Base-by-base conservation (phyloP, 2,888 invertebrate species). In the Flabesymbios commensalis region DNA sequence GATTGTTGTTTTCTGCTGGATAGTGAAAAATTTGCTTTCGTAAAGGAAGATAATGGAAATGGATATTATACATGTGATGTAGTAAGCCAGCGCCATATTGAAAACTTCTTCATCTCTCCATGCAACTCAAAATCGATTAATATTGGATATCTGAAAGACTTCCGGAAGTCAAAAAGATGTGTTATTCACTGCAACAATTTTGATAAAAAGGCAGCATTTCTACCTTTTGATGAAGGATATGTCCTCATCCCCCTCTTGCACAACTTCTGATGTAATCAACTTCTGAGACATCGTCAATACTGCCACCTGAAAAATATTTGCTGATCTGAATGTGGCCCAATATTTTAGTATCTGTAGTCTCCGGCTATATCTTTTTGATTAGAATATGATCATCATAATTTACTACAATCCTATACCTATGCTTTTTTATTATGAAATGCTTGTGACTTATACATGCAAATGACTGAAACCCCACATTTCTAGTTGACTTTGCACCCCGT, bases 111-210 rank as follows among this genome's bases (percentile, higher is more conserved):
- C 33, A 33, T 17, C 2, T 17, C 5, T 29, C 57, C 47, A 17
- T 45, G 57, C 24, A 24, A 45, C n/a, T 57, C 57, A 4, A n/a
- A 57, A 17, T 32, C 47, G 14, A 7, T 57, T 3, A 47, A 57
- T 10, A 70, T 71, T 36, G 70, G 68, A 29, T 57, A 63, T n/a
- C 7, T 28, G 24, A 32, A 67, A 17, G 17, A 58, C 3, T n/a
- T 3, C 14, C 31, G 63, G 17, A 45, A 49, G 22, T 45, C 4
- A 29, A 61, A 29, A 19, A 45, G 45, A 45, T 19, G 24, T 19
- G 45, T 45, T 7, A 45, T 7, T 7, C 22, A 24, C 14, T 10
- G 45, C 45, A 7, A 22, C 10, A 22, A 19, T 10, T 24, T 45
- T 10, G 22, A 45, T 17, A 45, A 24, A 22, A 45, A n/a, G 24